Conservation (phyloP, 2,888 invertebrate species). For the Parapristionchus giblindavisi region DNA sequence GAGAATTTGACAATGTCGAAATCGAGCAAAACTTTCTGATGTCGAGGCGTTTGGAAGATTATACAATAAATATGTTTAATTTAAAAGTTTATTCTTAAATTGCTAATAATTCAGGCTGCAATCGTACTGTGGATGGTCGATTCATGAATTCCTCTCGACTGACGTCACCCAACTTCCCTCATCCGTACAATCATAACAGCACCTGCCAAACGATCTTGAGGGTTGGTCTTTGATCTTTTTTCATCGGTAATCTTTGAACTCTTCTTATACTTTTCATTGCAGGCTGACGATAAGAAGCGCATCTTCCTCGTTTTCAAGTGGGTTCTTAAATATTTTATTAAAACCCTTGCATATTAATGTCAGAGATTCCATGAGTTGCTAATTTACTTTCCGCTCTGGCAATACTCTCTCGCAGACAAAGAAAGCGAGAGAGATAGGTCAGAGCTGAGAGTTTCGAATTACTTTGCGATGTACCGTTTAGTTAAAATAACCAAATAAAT, state of each 20-base stretch:
- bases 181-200: constrained; percentile 55
- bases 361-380: too few relatives aligned
- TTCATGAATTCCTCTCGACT: constrained; percentile 49
- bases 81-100: background rate
- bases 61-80: background rate
- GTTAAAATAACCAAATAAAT: background rate
- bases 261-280: background rate
- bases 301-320: constrained; percentile 25
- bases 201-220: constrained; percentile 55
- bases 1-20: too few relatives aligned
- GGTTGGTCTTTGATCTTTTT: constrained; percentile 1
- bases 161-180: constrained; percentile 63
- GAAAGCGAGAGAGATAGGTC: too few relatives aligned
- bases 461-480: too few relatives aligned
- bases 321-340: too few relatives aligned
- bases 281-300: constrained; percentile 30
- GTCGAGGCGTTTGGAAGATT: too few relatives aligned
- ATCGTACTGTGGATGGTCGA: constrained; percentile 59
- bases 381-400: too few relatives aligned
- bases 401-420: too few relatives aligned
- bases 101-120: constrained; percentile 59
- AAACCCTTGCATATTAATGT: too few relatives aligned
- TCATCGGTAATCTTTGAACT: background rate
- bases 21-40: too few relatives aligned
- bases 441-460: too few relatives aligned